Evolutionary conservation across 2,113 vertebrate genomes (phyloP).

Genomic region (Tenrec ecaudatus): DNA sequence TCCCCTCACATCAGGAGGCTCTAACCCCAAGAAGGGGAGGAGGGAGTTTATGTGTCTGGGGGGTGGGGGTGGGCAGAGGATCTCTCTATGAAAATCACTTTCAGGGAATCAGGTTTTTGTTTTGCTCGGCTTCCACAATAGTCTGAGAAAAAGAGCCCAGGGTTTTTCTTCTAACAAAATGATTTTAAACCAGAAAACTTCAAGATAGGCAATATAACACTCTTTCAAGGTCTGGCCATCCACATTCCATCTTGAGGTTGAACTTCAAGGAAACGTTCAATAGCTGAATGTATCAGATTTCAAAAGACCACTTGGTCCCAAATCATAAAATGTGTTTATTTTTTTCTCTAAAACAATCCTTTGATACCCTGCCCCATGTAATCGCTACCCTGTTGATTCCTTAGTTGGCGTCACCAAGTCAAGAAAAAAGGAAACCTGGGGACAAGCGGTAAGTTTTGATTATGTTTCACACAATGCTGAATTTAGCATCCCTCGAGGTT

Average conservation of each 20-base stretch:
- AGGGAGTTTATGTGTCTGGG: too few relatives aligned
- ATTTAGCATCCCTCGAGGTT: background rate
- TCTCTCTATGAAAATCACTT: slow-evolving; percentile 47
- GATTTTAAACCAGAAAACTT: slow-evolving; percentile 45
- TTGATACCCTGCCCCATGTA: background rate
- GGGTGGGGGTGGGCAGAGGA: background rate
- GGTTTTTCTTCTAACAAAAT: slow-evolving; percentile 25
- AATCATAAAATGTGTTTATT: background rate
- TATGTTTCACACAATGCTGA: background rate
- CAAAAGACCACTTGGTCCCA: background rate
- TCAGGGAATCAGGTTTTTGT: slow-evolving; percentile 44
- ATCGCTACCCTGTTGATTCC: background rate
- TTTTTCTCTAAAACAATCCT: background rate
- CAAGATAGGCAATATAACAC: background rate
- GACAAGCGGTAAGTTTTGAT: background rate
- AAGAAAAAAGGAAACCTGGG: slow-evolving; percentile 12
- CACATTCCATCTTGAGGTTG: background rate
- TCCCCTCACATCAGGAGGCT: background rate
- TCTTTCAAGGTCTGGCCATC: background rate
- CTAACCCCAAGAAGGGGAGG: background rate
- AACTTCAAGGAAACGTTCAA: background rate
- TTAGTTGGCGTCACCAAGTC: background rate
- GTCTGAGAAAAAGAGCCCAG: background rate
- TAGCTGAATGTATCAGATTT: background rate
- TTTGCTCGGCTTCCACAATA: slow-evolving; percentile 38